phyloP scores from a whole-genome alignment of 2,797 vertebrate genomes.

The Craterocephalus amniculus region DNA sequence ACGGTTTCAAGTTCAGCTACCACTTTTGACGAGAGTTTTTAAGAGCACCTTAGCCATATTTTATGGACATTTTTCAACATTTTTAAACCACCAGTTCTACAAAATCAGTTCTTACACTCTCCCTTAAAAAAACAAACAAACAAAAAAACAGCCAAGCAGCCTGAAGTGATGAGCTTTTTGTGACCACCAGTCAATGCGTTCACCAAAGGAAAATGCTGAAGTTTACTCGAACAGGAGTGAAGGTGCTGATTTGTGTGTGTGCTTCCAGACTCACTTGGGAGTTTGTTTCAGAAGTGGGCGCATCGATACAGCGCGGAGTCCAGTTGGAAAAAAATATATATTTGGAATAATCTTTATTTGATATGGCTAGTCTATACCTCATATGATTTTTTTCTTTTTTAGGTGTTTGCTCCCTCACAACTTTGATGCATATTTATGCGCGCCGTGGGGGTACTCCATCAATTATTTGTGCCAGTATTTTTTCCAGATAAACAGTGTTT shows the following conservation, averaged over 20 bases:
- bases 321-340: conserved; percentile 49
- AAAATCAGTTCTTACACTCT: neutral
- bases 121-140: neutral
- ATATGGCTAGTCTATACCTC: conserved; percentile 50
- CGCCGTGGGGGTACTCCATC: conserved; percentile 74
- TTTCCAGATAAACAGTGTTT: conserved; percentile 83
- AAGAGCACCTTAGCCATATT: neutral
- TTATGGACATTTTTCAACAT: neutral
- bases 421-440: conserved; percentile 78
- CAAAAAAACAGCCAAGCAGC: neutral
- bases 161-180: conserved; percentile 16
- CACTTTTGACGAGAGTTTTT: neutral
- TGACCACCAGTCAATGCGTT: conserved; percentile 44
- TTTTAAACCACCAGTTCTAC: neutral
- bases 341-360: conserved; percentile 73
- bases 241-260: conserved; percentile 35
- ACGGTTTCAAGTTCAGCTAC: conserved; percentile 6
- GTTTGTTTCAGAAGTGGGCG: conserved; percentile 66
- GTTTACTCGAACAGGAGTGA: conserved; percentile 41
- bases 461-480: conserved; percentile 80
- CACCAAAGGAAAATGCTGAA: conserved; percentile 46
- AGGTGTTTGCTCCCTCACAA: conserved; percentile 69
- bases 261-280: conserved; percentile 62
- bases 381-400: conserved; percentile 46
- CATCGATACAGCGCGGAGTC: conserved; percentile 64